phyloP scores from a whole-genome alignment of 2,888 invertebrate species.

The Electrophaes corylata region DNA sequence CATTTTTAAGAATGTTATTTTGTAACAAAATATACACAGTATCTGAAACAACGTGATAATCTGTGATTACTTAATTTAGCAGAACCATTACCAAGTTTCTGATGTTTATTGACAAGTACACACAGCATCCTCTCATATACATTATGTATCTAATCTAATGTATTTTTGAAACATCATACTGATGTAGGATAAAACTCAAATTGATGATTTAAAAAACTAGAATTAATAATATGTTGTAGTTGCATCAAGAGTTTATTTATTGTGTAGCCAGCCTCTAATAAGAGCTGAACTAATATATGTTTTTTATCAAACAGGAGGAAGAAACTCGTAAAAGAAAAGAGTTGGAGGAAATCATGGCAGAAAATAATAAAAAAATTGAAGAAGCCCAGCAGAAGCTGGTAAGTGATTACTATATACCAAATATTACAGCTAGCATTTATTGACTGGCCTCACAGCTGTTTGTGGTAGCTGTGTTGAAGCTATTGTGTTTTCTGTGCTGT shows the following conservation, averaged over 20 bases:
- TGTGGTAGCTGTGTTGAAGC: too few species aligned
- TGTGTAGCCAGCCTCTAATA: slow-evolving; percentile 32
- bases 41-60: slow-evolving; percentile 18
- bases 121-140: slow-evolving; percentile 5
- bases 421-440: too few species aligned
- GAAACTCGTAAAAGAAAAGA: slow-evolving; percentile 97
- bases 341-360: slow-evolving; percentile 97
- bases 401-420: slow-evolving; percentile 57
- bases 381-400: slow-evolving; percentile 98
- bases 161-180: slow-evolving; percentile 1
- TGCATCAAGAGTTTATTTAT: slow-evolving; percentile 20
- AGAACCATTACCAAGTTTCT: slow-evolving; percentile 8
- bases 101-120: slow-evolving; percentile 5
- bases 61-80: slow-evolving; percentile 13
- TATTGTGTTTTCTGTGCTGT: too few species aligned
- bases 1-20: slow-evolving; percentile 55
- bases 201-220: slow-evolving; percentile 7
- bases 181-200: slow-evolving; percentile 13
- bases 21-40: slow-evolving; percentile 37
- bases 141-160: slow-evolving; percentile 4
- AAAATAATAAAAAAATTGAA: slow-evolving; percentile 98
- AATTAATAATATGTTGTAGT: slow-evolving; percentile 5
- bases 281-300: slow-evolving; percentile 64
- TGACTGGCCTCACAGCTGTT: too few species aligned
- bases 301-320: slow-evolving; percentile 95